Conservation (phyloP, 1,140 invertebrate species). For the Adoxophyes honmai region DNA sequence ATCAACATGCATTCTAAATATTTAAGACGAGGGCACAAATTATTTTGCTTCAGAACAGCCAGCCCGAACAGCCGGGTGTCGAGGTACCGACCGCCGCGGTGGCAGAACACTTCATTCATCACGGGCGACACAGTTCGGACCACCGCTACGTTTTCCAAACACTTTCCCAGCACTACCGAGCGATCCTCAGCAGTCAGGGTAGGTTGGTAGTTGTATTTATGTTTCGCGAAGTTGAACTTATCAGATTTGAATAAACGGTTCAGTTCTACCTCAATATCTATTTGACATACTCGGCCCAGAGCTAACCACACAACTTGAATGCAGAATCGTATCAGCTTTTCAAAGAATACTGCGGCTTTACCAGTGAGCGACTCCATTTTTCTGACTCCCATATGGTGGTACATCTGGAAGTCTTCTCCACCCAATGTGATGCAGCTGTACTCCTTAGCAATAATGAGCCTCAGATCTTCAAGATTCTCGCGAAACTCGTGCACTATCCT, state of each 20-base stretch:
- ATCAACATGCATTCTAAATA: conserved; percentile 29
- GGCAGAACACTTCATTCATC: conserved; percentile 35
- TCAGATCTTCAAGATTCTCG: conserved; percentile 76
- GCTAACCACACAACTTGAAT: conserved; percentile 80
- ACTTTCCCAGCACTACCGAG: conserved; percentile 33
- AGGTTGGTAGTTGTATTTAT: conserved; percentile 31
- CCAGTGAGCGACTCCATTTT: conserved; percentile 68
- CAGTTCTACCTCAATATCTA: conserved; percentile 77
- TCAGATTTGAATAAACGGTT: conserved; percentile 78
- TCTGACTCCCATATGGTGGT: conserved; percentile 76
- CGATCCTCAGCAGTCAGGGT: conserved; percentile 28
- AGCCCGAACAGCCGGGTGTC: conserved; percentile 42
- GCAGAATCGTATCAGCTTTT: conserved; percentile 73
- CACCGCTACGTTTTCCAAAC: conserved; percentile 25
- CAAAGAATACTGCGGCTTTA: conserved; percentile 76
- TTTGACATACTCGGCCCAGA: conserved; percentile 75
- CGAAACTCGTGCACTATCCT: conserved; percentile 64
- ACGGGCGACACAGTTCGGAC: conserved; percentile 35
- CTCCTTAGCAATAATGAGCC: conserved; percentile 77
- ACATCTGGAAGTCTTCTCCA: conserved; percentile 47
- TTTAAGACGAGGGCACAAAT: conserved; percentile 27
- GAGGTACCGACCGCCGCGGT: conserved; percentile 16
- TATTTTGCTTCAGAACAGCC: conserved; percentile 37
- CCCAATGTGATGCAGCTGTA: conserved; percentile 74
- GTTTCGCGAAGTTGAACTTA: conserved; percentile 66